Evolutionary conservation across 2,113 vertebrate species (phyloP), one percentile per base, ranked within the genome.

Genomic region (Rutilus rutilus): DNA sequence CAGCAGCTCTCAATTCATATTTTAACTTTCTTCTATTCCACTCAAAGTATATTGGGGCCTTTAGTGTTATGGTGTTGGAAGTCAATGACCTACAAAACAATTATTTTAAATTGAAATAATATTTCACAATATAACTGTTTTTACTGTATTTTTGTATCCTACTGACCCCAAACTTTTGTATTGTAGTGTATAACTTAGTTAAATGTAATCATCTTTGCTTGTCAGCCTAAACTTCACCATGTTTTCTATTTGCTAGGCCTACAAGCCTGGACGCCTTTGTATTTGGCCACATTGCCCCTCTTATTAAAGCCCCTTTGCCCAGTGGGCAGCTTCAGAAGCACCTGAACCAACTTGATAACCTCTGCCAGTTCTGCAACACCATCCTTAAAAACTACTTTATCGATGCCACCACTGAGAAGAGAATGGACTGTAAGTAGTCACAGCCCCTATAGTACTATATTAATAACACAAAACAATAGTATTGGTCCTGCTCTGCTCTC

Each of bases 191-290:
- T 23, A 71, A 5, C 17, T 11, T 19, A 42, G 19, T 42, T 11
- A 71, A 54, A 73, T 59, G 15, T 19, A n/a, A 60, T 19, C 19
- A 39, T 78, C 19, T 27, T n/a, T 15, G 7, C 79, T 4, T 25
- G 30, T n/a, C 59, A 47, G 7, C 10, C 19, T 39, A 4, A 42
- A 11, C 1, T 59, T 47, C 9, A 12, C 1, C 0, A 42, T 78
- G 27, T 76, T 23, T 88, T 81, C 86, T 85, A 39, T 88, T 33
- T 80, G 59, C 86, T 89, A 99, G 98, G 91, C 98, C 98, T 80
- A 96, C 96, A 85, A 98, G 97, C 86, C 94, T 99, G 92, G 98
- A 99, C 92, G 97, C 98, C 88, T 99, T 97, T 82, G 96, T 97
- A 45, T 99, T 99, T 94, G 98, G 98, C 79, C 98, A 97, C 83